Evolutionary conservation across 2,888 invertebrate species (phyloP).

Genomic region (Ctena decussata): DNA sequence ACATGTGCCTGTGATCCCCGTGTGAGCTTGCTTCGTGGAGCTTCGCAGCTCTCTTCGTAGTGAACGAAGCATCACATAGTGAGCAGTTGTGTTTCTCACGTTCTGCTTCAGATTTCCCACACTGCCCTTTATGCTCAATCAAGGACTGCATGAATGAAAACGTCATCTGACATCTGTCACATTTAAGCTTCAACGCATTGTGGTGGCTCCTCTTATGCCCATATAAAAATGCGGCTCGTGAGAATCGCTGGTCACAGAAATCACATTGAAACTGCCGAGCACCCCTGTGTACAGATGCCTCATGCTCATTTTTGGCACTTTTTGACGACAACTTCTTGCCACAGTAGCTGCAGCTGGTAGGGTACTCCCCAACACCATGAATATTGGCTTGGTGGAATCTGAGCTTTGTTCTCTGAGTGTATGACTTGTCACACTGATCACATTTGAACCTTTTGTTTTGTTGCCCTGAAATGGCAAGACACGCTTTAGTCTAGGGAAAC

Average conservation of each 20-base stretch:
- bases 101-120: not conserved
- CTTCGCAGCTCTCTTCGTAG: not conserved
- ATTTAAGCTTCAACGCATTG: not conserved
- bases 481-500: too few relatives aligned
- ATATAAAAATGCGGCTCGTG: not conserved
- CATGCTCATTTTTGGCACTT: not conserved
- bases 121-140: not conserved
- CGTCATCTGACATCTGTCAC: not conserved
- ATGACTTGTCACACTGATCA: not conserved
- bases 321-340: not conserved
- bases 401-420: not conserved
- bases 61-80: not conserved
- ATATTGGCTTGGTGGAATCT: not conserved
- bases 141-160: not conserved
- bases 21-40: not conserved
- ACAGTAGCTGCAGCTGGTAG: not conserved
- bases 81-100: not conserved
- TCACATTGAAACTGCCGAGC: not conserved
- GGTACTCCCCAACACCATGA: not conserved
- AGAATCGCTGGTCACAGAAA: not conserved
- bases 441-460: not conserved
- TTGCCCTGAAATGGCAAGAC: too few relatives aligned
- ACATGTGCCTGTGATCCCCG: not conserved
- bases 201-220: not conserved
- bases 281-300: not conserved